These are phyloP conservation scores for Gryon sp. DNA, from an alignment of 1,140 invertebrate genomes.

Conservation along the genomic window DNA sequence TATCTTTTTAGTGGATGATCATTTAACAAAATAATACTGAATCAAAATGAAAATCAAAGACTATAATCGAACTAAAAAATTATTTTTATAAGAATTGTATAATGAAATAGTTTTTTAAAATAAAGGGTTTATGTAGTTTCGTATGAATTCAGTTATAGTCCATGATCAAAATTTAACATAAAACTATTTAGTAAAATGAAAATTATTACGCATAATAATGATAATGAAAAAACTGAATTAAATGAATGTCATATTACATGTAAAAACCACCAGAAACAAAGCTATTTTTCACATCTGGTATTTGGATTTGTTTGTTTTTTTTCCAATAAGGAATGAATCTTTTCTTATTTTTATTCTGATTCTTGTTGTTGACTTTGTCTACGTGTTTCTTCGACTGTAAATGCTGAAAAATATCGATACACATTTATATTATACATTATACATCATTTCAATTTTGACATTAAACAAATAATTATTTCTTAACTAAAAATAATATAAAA, in stretches of 20 bases:
- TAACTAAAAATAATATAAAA: not conserved
- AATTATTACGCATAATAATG: not conserved
- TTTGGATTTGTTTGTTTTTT: constrained; percentile 66
- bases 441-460: not conserved
- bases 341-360: constrained; percentile 67
- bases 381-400: constrained; percentile 74
- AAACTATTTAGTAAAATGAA: constrained; percentile 8
- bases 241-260: constrained; percentile 17
- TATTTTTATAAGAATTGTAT: too few species aligned
- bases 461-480: too few species aligned
- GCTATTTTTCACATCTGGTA: constrained; percentile 63
- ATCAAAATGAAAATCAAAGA: not conserved
- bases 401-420: constrained; percentile 70
- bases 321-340: constrained; percentile 73
- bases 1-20: not conserved
- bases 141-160: not conserved
- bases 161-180: not conserved
- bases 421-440: not conserved
- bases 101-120: too few species aligned
- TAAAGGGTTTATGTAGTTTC: too few species aligned
- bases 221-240: constrained; percentile 30
- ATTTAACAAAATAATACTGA: constrained; percentile 29
- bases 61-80: not conserved
- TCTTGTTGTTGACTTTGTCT: constrained; percentile 69
- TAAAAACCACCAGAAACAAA: constrained; percentile 72